A percentile compares a stretch with the other conserved stretches of the same genome.
phyloP scores from a whole-genome alignment of 1,140 invertebrate species.

The Brachionus sp. region DNA sequence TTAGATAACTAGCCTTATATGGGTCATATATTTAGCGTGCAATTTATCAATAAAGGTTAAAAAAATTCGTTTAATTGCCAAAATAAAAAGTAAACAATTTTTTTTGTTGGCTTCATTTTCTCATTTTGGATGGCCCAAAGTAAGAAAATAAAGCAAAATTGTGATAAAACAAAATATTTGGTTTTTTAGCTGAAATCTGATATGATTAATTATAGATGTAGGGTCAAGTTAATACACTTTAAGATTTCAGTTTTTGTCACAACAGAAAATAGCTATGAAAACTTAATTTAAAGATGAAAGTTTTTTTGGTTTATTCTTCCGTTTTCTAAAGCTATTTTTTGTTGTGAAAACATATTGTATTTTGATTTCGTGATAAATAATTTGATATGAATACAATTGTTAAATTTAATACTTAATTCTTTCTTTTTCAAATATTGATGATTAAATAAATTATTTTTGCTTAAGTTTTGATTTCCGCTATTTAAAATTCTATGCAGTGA shows the following conservation, averaged over 20 bases:
- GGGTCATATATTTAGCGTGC: not conserved
- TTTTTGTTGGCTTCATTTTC: not conserved
- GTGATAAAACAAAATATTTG: not conserved
- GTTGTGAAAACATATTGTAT: not conserved
- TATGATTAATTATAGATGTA: not conserved
- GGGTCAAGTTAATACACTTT: not conserved
- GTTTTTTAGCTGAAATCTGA: not conserved
- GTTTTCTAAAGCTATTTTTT: not conserved
- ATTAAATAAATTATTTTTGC: not conserved
- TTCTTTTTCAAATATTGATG: not conserved
- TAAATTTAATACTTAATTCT: not conserved
- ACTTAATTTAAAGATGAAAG: not conserved
- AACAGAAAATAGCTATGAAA: not conserved
- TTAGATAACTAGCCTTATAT: not conserved
- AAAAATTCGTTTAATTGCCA: not conserved
- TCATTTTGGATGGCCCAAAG: not conserved
- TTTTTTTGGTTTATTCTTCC: slow-evolving; percentile 2
- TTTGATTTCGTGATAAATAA: slow-evolving; percentile 2
- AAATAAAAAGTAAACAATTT: not conserved
- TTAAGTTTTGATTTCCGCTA: not conserved
- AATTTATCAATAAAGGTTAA: not conserved
- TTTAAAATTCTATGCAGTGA: not conserved
- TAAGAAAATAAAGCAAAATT: not conserved
- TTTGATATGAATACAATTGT: not conserved
- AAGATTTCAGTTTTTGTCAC: not conserved